Evolutionary conservation across 2,888 invertebrate genomes (phyloP).

Genomic region (Patella depressa): DNA sequence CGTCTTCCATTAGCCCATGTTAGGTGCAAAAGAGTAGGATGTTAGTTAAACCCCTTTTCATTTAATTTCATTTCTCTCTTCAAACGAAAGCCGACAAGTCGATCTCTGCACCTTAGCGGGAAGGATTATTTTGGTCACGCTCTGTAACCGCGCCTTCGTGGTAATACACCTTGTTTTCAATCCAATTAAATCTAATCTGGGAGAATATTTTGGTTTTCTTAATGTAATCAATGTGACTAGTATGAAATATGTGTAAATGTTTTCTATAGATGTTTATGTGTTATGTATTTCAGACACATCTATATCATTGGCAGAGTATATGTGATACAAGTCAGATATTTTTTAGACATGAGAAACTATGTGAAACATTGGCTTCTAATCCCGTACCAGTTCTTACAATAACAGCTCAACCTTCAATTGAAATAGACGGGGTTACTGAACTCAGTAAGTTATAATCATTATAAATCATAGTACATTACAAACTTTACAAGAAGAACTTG

Average conservation of each 20-base stretch:
- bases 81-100: no score
- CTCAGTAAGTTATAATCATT: slow-evolving; percentile 47
- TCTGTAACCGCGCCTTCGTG: not conserved
- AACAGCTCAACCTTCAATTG: slow-evolving; percentile 72
- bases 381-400: slow-evolving; percentile 84
- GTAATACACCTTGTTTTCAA: not conserved
- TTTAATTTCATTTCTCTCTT: no score
- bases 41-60: no score
- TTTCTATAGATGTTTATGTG: not conserved
- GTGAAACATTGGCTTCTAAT: slow-evolving; percentile 81
- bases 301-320: slow-evolving; percentile 76
- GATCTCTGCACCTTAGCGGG: no score
- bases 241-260: not conserved
- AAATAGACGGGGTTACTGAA: slow-evolving; percentile 53
- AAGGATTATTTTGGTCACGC: no score
- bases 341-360: slow-evolving; percentile 79
- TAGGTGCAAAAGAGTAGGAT: no score
- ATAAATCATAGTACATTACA: no score
- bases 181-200: not conserved
- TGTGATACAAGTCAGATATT: slow-evolving; percentile 75
- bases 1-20: no score
- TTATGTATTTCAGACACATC: slow-evolving; percentile 75
- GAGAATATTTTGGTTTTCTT: not conserved
- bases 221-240: no score
- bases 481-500: no score